phyloP scores from a whole-genome alignment of 2,113 vertebrate genomes.

The Blennius ocellaris region DNA sequence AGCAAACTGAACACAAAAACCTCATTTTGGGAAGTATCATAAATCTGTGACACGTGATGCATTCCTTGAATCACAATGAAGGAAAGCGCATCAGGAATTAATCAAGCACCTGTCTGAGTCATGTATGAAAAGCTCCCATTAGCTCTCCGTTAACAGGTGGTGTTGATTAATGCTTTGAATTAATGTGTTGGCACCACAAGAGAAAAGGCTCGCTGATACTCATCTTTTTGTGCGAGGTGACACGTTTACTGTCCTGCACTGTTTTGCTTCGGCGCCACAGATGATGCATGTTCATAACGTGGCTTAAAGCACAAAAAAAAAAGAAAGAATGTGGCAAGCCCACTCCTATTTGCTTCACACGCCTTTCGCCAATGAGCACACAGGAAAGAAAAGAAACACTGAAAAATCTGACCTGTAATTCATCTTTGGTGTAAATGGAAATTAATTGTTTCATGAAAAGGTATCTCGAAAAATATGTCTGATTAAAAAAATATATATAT shows the following conservation, averaged over 20 bases:
- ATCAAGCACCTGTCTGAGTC: conserved; percentile 10
- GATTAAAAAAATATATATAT: too few relatives aligned
- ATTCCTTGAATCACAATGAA: conserved; percentile 3
- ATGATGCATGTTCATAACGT: neutral
- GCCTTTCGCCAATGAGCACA: conserved; percentile 10
- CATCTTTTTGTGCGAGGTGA: too few relatives aligned
- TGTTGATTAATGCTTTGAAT: conserved; percentile 4
- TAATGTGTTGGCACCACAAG: neutral
- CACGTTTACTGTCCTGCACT: too few relatives aligned
- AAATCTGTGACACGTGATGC: conserved; percentile 18
- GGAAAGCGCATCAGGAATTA: neutral
- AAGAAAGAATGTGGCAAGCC: neutral
- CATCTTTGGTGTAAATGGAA: too few relatives aligned
- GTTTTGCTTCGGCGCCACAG: too few relatives aligned
- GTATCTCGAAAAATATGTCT: too few relatives aligned
- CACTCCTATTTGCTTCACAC: conserved; percentile 11
- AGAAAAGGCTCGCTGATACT: too few relatives aligned
- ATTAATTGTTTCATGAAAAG: too few relatives aligned
- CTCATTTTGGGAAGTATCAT: neutral
- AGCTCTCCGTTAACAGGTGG: neutral
- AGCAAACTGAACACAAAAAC: conserved; percentile 13
- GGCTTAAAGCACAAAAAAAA: neutral
- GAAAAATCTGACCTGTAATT: neutral
- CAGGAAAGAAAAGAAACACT: neutral
- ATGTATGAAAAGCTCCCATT: conserved; percentile 17